A percentile compares a stretch with the other conserved stretches of the same genome.
Conservation (phyloP, 2,113 vertebrate species). For the Carlito syrichta region DNA sequence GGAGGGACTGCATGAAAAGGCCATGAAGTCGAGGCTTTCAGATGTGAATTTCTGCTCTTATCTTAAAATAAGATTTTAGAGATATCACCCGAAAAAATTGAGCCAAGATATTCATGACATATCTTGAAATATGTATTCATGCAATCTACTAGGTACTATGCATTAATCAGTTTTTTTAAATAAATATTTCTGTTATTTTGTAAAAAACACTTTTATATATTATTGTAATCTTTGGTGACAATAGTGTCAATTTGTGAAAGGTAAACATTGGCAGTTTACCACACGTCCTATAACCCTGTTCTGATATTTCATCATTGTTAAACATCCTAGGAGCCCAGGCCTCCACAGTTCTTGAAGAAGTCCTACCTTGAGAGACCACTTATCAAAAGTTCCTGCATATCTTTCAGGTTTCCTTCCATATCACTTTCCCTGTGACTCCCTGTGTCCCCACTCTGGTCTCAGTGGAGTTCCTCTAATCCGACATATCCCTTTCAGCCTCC, state of each 20-base stretch:
- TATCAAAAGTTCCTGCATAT: background rate
- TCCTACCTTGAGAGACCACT: background rate
- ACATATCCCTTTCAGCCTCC: too few species aligned
- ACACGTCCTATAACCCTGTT: background rate
- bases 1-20: background rate
- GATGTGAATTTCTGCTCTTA: background rate
- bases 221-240: background rate
- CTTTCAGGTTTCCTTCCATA: background rate
- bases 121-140: background rate
- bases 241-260: background rate
- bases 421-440: background rate
- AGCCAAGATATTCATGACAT: background rate
- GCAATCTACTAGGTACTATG: background rate
- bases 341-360: background rate
- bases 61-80: slow-evolving; percentile 2
- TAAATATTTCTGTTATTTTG: background rate
- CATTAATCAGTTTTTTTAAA: background rate
- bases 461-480: background rate
- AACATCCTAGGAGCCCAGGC: background rate
- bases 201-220: background rate
- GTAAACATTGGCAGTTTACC: background rate
- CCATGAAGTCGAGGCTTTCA: background rate
- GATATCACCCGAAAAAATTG: background rate
- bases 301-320: background rate
- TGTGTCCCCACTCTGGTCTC: background rate